phyloP scores from a whole-genome alignment of 2,888 invertebrate species.

The Drosophila gaucha region DNA sequence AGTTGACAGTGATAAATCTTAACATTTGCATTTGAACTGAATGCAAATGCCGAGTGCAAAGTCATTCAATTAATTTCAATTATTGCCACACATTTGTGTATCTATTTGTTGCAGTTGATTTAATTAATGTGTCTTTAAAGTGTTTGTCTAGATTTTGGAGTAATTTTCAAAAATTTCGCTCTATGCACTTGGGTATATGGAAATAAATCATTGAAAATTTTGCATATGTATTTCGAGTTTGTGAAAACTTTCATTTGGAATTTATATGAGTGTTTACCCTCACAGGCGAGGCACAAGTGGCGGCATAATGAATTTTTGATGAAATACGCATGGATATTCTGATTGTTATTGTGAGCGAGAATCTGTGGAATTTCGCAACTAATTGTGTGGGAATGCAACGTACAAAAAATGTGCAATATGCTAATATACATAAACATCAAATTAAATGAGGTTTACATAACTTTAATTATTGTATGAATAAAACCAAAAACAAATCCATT shows the following conservation, averaged over 20 bases:
- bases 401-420: conserved; percentile 7
- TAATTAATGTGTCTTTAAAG: conserved; percentile 1
- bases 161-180: conserved; percentile 1
- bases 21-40: conserved; percentile 64
- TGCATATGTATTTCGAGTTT: conserved; percentile 14
- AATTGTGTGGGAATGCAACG: not conserved
- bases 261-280: conserved; percentile 9
- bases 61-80: conserved; percentile 51
- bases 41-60: conserved; percentile 43
- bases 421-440: not conserved
- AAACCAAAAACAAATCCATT: conserved; percentile 1
- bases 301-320: conserved; percentile 20
- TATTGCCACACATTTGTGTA: conserved; percentile 24
- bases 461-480: not conserved
- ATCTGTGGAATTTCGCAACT: not conserved
- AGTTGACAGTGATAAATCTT: conserved; percentile 77
- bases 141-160: not conserved
- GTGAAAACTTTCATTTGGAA: conserved; percentile 25
- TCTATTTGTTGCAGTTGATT: not conserved
- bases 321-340: conserved; percentile 15
- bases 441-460: not conserved
- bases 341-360: conserved; percentile 17
- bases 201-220: conserved; percentile 24
- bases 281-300: conserved; percentile 2
- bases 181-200: conserved; percentile 7